These are phyloP conservation scores for Lottia scabra DNA, from an alignment of 2,888 invertebrate genomes.

Conservation along the genomic window DNA sequence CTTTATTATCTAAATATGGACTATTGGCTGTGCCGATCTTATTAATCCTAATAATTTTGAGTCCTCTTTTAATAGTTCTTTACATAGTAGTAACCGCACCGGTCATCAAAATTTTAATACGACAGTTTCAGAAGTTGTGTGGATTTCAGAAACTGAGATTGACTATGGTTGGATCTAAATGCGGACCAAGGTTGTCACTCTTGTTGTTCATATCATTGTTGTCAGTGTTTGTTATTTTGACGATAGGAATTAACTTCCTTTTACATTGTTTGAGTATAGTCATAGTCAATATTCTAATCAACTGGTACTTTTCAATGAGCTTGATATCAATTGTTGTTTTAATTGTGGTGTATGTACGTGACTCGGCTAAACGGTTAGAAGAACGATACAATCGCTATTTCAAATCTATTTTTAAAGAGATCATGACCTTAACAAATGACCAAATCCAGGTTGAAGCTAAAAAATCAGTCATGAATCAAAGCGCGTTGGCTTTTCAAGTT, in stretches of 20 bases:
- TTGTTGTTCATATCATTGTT: constrained; percentile 22
- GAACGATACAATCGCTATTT: background rate
- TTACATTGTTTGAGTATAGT: constrained; percentile 22
- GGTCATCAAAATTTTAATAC: background rate
- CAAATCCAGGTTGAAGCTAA: background rate
- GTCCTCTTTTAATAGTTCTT: background rate
- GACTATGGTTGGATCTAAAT: background rate
- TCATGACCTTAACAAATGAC: background rate
- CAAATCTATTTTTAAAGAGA: background rate
- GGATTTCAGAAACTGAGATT: background rate
- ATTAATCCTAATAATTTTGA: background rate
- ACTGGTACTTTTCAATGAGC: constrained; percentile 21
- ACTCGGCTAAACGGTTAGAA: constrained; percentile 18
- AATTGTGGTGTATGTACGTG: constrained; percentile 28
- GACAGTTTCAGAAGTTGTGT: background rate
- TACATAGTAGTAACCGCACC: background rate
- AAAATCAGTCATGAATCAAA: background rate
- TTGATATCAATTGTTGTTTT: constrained; percentile 24
- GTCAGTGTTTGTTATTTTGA: constrained; percentile 24
- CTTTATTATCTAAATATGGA: background rate
- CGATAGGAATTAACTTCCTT: constrained; percentile 26
- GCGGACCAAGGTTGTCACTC: background rate
- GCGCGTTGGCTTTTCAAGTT: background rate
- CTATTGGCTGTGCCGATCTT: background rate
- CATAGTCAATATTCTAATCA: constrained; percentile 21